Evolutionary conservation across 2,888 invertebrate genomes (phyloP).

Genomic region (Chesias legatella): DNA sequence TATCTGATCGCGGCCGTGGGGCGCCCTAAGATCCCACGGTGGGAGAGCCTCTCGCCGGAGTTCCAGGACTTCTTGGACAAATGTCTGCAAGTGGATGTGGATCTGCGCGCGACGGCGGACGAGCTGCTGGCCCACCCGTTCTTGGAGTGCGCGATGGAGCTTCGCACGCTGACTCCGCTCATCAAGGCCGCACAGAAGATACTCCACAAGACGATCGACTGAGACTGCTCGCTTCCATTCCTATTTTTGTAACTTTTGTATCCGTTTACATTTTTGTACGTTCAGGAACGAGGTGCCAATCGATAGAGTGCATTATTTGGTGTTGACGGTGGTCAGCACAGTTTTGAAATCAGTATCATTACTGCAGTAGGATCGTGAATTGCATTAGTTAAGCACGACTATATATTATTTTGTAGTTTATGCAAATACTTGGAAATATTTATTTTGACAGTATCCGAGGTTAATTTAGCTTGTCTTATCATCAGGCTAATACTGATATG

Average conservation of each 20-base stretch:
- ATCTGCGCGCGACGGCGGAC: slow-evolving; percentile 86
- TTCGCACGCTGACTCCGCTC: slow-evolving; percentile 90
- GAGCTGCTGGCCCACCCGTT: slow-evolving; percentile 91
- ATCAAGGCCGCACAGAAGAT: slow-evolving; percentile 95
- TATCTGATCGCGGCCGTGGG: slow-evolving; percentile 98
- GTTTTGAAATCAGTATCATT: slow-evolving; percentile 14
- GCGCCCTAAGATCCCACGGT: slow-evolving; percentile 92
- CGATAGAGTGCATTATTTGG: not conserved
- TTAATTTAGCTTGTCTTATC: slow-evolving; percentile 51
- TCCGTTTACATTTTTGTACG: slow-evolving; percentile 51
- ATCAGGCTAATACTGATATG: slow-evolving; percentile 49
- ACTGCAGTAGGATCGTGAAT: slow-evolving; percentile 15
- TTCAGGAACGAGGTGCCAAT: slow-evolving; percentile 52
- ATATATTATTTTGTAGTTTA: slow-evolving; percentile 19
- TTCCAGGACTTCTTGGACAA: slow-evolving; percentile 92
- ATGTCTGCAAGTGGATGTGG: slow-evolving; percentile 93
- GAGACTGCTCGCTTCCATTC: slow-evolving; percentile 55
- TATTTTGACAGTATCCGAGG: slow-evolving; percentile 45
- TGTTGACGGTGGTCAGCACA: slow-evolving; percentile 2
- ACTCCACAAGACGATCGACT: slow-evolving; percentile 82
- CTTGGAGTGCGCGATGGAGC: slow-evolving; percentile 88
- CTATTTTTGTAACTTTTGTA: slow-evolving; percentile 53
- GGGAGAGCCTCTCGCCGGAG: slow-evolving; percentile 87
- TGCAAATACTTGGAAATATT: slow-evolving; percentile 40
- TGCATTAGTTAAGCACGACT: slow-evolving; percentile 22